phyloP scores from a whole-genome alignment of 2,797 vertebrate genomes.

The Etheostoma nigrum region DNA sequence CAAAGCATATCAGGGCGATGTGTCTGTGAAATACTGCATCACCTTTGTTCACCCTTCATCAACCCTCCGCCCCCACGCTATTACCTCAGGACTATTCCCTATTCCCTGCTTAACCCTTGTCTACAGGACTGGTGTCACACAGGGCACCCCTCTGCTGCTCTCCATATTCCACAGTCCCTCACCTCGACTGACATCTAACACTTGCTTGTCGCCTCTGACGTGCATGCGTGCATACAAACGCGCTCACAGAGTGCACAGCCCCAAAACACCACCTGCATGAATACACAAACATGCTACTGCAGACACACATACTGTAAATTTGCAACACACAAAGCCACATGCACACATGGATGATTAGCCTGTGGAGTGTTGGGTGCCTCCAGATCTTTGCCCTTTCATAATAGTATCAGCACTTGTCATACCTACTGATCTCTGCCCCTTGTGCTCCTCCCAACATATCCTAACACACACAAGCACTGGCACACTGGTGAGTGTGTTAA shows the following conservation, averaged over 20 bases:
- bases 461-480: slow-evolving; percentile 19
- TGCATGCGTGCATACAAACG: slow-evolving; percentile 68
- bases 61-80: slow-evolving; percentile 80
- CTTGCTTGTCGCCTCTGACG: slow-evolving; percentile 73
- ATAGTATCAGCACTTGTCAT: slow-evolving; percentile 63
- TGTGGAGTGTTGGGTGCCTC: slow-evolving; percentile 67
- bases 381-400: slow-evolving; percentile 63
- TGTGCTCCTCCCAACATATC: slow-evolving; percentile 17
- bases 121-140: slow-evolving; percentile 78
- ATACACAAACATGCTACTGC: slow-evolving; percentile 34
- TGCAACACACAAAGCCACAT: slow-evolving; percentile 46
- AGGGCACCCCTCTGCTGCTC: slow-evolving; percentile 75
- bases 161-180: slow-evolving; percentile 77
- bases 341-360: slow-evolving; percentile 61
- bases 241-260: slow-evolving; percentile 30
- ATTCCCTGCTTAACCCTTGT: slow-evolving; percentile 84
- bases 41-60: slow-evolving; percentile 86
- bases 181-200: slow-evolving; percentile 78
- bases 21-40: slow-evolving; percentile 83
- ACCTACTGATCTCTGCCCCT: slow-evolving; percentile 62
- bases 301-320: slow-evolving; percentile 49
- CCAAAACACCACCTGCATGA: slow-evolving; percentile 41
- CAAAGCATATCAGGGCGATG: slow-evolving; percentile 83
- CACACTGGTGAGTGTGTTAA: slow-evolving; percentile 54
- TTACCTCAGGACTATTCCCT: slow-evolving; percentile 82